Evolutionary conservation across 2,797 vertebrate genomes (phyloP), one percentile per base, ranked within the genome.

Genomic region (Dendrocincla fuliginosa): DNA sequence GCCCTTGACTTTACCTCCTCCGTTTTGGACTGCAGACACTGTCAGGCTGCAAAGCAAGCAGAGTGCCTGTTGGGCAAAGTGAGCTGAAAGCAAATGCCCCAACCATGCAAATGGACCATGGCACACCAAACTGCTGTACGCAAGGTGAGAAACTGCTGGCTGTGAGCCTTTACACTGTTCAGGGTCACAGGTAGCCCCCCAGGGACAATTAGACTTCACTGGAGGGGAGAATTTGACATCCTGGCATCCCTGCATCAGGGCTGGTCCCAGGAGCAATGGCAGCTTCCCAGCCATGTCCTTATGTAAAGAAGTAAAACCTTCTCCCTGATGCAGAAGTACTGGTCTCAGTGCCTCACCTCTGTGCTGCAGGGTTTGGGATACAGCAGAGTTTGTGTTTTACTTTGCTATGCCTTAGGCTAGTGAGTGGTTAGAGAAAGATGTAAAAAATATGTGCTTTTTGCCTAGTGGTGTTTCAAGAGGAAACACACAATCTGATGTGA

Each of bases 311-410:
- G 5, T 19, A 63, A 63, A 42, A 42, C 30, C 14, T 42, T 42
- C 20, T 32, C 30, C 39, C 60, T 63, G 13, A 32, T 16, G 30
- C 41, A 44, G 39, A 24, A 20, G 0, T 4, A n/a, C 19, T 60
- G 25, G 27, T 57, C 49, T 68, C 53, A 61, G 7, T 0, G 0
- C 10, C 37, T 73, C 1, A 0, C 12, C 33, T 68, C 1, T 0
- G 15, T 57, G 35, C 73, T 32, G 24, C 27, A 74, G 28, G 55
- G 52, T 53, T 68, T 67, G 32, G 23, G 52, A 24, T 5, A 30
- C 12, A 47, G 20, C 0, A 1, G 39, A 20, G 30, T 63, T 59
- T 37, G 44, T 53, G 12, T 74, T 74, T 67, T n/a, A 68, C 23
- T 57, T 56, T 42, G 2, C 33, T 8, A 23, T 37, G 13, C 39